These are phyloP conservation scores for Nemoura dubitans DNA, from an alignment of 2,888 invertebrate species.

Conservation along the genomic window DNA sequence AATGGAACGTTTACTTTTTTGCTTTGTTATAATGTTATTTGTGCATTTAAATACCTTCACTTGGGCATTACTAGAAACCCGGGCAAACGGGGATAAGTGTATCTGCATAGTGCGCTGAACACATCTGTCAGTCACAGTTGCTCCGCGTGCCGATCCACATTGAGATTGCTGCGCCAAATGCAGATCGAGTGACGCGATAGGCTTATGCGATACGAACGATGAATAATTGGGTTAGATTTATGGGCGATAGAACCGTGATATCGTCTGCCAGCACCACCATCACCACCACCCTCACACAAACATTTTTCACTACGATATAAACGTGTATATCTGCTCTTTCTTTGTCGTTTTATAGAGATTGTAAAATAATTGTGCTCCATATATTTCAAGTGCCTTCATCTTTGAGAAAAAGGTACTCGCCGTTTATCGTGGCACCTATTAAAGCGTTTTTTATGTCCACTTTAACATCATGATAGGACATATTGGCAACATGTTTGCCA, in stretches of 20 bases:
- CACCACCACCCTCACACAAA: neutral
- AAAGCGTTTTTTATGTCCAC: no score
- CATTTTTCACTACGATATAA: neutral
- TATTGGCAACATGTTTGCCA: no score
- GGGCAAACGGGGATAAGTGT: neutral
- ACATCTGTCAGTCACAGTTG: neutral
- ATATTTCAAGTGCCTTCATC: neutral
- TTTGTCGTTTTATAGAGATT: neutral
- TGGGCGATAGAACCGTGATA: neutral
- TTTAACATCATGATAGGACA: no score
- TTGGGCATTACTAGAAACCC: neutral
- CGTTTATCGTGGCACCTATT: no score
- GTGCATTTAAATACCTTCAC: neutral
- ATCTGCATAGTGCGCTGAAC: neutral
- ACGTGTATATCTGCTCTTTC: neutral
- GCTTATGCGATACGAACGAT: neutral
- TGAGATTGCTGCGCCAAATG: neutral
- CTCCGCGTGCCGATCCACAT: neutral
- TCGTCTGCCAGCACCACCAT: neutral
- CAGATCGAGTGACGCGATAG: neutral
- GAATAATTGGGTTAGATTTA: constrained; percentile 12
- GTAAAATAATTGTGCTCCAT: neutral
- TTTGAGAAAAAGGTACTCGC: neutral
- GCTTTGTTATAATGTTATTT: neutral
- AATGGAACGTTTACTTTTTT: neutral